Conservation (phyloP, 2,113 vertebrate genomes). For the Gambusia affinis region DNA sequence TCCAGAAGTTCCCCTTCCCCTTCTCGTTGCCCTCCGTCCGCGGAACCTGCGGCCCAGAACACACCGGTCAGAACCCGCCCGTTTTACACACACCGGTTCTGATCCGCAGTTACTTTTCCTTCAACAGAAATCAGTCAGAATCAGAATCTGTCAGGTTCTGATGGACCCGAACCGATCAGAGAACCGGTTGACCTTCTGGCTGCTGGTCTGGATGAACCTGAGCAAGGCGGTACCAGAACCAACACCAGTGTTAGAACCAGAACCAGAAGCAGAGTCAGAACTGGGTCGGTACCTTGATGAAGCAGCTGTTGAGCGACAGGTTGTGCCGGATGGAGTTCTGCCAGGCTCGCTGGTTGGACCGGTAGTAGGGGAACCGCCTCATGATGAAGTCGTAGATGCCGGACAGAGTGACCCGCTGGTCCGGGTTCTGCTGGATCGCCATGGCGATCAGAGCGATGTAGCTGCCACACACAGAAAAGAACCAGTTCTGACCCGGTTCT, state of each 20-base stretch:
- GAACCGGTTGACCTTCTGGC: too few species aligned
- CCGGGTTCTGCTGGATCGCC: slow-evolving; percentile 97
- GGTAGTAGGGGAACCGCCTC: slow-evolving; percentile 95
- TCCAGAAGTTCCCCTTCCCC: slow-evolving; percentile 98
- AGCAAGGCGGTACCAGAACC: too few species aligned
- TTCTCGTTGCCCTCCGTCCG: slow-evolving; percentile 93
- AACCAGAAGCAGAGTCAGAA: too few species aligned
- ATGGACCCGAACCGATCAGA: too few species aligned
- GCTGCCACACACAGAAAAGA: slow-evolving; percentile 73
- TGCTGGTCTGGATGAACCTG: too few species aligned
- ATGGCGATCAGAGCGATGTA: slow-evolving; percentile 98
- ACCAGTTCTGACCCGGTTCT: not conserved
- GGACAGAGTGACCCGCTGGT: slow-evolving; percentile 92
- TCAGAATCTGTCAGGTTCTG: too few species aligned
- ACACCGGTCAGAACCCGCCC: too few species aligned
- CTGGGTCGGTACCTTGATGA: slow-evolving; percentile 87
- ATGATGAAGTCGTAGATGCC: slow-evolving; percentile 99
- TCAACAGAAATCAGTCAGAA: too few species aligned
- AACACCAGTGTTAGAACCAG: too few species aligned
- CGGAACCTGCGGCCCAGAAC: slow-evolving; percentile 83
- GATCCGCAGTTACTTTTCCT: too few species aligned
- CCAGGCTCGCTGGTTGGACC: slow-evolving; percentile 97
- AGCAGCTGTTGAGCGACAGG: slow-evolving; percentile 98
- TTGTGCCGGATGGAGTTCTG: slow-evolving; percentile 99
- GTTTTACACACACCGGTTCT: too few species aligned